Conservation (phyloP, 2,888 invertebrate species). For the Epinotia brunnichana region DNA sequence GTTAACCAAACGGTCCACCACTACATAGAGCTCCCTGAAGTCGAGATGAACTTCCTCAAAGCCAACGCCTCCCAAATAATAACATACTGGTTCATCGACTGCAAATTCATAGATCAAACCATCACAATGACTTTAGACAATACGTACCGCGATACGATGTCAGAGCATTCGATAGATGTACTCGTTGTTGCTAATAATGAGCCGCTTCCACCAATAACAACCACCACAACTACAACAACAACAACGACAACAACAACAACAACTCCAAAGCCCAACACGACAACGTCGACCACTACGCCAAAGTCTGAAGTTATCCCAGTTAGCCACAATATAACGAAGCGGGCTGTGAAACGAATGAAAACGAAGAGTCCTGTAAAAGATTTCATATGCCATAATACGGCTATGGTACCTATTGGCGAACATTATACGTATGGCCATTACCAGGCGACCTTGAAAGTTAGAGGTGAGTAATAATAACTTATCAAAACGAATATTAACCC, state of each 20-base stretch:
- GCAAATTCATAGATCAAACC: slow-evolving; percentile 86
- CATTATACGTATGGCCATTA: slow-evolving; percentile 90
- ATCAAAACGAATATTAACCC: too few relatives aligned
- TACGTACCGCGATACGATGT: slow-evolving; percentile 85
- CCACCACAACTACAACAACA: slow-evolving; percentile 75
- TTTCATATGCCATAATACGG: slow-evolving; percentile 76
- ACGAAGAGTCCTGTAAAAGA: slow-evolving; percentile 49
- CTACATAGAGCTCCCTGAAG: slow-evolving; percentile 81
- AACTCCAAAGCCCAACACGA: slow-evolving; percentile 53
- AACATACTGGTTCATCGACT: slow-evolving; percentile 92
- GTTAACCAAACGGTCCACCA: slow-evolving; percentile 84
- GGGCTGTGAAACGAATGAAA: slow-evolving; percentile 28
- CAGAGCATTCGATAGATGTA: slow-evolving; percentile 86
- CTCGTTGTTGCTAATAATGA: slow-evolving; percentile 88
- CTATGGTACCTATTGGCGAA: slow-evolving; percentile 85
- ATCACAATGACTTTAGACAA: slow-evolving; percentile 84
- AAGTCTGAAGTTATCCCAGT: slow-evolving; percentile 19
- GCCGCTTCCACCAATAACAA: slow-evolving; percentile 81
- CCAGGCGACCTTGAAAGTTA: slow-evolving; percentile 84
- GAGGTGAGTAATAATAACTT: slow-evolving; percentile 80
- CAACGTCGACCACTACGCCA: slow-evolving; percentile 49
- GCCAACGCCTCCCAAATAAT: slow-evolving; percentile 77
- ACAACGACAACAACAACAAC: slow-evolving; percentile 71
- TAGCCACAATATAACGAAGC: slow-evolving; percentile 28
- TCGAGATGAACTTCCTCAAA: slow-evolving; percentile 85